Evolutionary conservation across 1,140 invertebrate genomes (phyloP).

Genomic region (Mesaphorura yosii): DNA sequence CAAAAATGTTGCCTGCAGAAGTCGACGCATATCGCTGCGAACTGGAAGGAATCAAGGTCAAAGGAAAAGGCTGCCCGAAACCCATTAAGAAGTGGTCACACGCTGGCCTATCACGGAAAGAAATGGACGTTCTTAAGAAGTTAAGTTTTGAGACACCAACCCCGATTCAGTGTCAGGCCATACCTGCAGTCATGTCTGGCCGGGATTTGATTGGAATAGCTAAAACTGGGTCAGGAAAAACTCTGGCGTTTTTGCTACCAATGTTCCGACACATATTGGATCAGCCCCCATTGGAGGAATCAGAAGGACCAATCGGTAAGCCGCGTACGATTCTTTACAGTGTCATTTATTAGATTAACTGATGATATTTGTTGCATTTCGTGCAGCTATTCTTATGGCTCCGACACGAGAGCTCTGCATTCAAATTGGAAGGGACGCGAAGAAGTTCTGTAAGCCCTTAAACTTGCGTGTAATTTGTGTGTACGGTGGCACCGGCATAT

Average conservation of each 20-base stretch:
- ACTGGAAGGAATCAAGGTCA: slow-evolving; percentile 71
- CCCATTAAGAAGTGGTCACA: slow-evolving; percentile 97
- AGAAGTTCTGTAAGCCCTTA: slow-evolving; percentile 85
- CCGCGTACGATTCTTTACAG: slow-evolving; percentile 5
- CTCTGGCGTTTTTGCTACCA: slow-evolving; percentile 91
- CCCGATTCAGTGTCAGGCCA: slow-evolving; percentile 95
- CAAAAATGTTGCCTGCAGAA: slow-evolving; percentile 79
- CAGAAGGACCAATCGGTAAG: slow-evolving; percentile 84
- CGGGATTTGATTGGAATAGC: slow-evolving; percentile 97
- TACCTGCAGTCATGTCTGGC: slow-evolving; percentile 96
- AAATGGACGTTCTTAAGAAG: slow-evolving; percentile 87
- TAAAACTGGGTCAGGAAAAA: slow-evolving; percentile 98
- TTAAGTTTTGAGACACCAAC: slow-evolving; percentile 93
- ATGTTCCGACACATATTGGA: slow-evolving; percentile 98
- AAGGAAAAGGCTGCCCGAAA: slow-evolving; percentile 79
- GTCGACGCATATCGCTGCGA: slow-evolving; percentile 70
- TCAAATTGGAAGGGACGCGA: slow-evolving; percentile 96
- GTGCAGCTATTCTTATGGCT: slow-evolving; percentile 79
- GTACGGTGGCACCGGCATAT: slow-evolving; percentile 95
- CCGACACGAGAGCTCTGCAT: slow-evolving; percentile 96
- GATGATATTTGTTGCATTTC: slow-evolving; percentile 11
- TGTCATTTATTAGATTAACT: too few relatives aligned
- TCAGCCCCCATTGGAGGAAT: slow-evolving; percentile 82
- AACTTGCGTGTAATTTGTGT: slow-evolving; percentile 85
- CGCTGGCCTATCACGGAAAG: slow-evolving; percentile 92